A percentile compares a stretch with the other conserved stretches of the same genome.
Evolutionary conservation across 92 coral and sea anemone genomes (phyloP).

Genomic region (Virgularia gustaviana): DNA sequence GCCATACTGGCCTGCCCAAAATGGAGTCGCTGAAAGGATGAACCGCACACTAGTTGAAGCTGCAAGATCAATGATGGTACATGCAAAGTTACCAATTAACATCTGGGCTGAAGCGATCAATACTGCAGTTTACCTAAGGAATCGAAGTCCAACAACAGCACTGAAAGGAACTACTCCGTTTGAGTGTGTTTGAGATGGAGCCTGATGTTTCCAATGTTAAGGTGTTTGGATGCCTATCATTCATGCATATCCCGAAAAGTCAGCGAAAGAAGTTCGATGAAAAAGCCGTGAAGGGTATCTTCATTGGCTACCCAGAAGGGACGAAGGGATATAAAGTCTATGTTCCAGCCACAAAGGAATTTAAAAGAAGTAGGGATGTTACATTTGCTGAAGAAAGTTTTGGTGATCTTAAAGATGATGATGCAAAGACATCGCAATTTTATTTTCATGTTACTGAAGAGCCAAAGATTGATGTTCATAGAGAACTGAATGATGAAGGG

Average conservation of each 20-base stretch:
- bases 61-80: conserved; percentile 37
- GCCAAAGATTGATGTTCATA: neutral
- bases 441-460: neutral
- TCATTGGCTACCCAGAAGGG: conserved; percentile 20
- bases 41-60: conserved; percentile 34
- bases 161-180: neutral
- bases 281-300: neutral
- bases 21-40: conserved; percentile 38
- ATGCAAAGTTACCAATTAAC: conserved; percentile 1
- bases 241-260: conserved; percentile 4
- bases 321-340: conserved; percentile 24
- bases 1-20: conserved; percentile 28
- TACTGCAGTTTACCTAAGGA: conserved; percentile 4
- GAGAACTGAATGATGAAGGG: neutral
- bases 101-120: conserved; percentile 38
- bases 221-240: conserved; percentile 23
- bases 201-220: conserved; percentile 32
- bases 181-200: conserved; percentile 17
- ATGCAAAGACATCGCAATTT: neutral
- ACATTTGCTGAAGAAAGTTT: conserved; percentile 8
- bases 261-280: conserved; percentile 7
- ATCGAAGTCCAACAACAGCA: conserved; percentile 27
- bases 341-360: neutral
- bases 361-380: conserved; percentile 13
- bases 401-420: neutral